Percentiles rank a stretch among this genome's conserved stretches.
Evolutionary conservation across 1,140 invertebrate species (phyloP).

Genomic region (Bombus fervidus): DNA sequence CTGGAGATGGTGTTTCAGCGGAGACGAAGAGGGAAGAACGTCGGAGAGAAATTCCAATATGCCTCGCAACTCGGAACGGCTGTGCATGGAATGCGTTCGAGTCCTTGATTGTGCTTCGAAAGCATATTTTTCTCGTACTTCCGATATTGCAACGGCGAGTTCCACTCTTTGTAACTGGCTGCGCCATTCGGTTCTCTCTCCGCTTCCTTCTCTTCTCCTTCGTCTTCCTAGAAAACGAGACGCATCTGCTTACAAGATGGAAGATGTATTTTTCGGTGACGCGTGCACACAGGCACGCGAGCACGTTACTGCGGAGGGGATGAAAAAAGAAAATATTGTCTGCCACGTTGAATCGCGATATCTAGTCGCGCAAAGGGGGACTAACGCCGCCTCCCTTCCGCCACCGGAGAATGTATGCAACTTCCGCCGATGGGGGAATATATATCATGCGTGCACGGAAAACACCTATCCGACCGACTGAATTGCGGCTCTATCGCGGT

Average conservation of each 20-base stretch:
- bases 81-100: constrained; percentile 75
- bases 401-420: background rate
- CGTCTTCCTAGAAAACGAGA: background rate
- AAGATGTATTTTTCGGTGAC: constrained; percentile 43
- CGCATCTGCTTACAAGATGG: constrained; percentile 5
- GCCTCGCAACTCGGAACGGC: constrained; percentile 70
- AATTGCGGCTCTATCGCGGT: constrained; percentile 37
- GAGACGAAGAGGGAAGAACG: constrained; percentile 40
- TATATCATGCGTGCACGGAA: constrained; percentile 19
- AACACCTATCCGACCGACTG: constrained; percentile 20
- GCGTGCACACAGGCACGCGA: background rate
- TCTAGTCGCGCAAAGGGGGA: background rate
- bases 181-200: constrained; percentile 37
- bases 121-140: constrained; percentile 75
- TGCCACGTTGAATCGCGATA: background rate
- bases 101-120: constrained; percentile 75
- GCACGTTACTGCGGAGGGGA: too few relatives aligned
- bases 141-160: constrained; percentile 68
- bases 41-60: constrained; percentile 76
- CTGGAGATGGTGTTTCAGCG: background rate
- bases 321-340: constrained; percentile 17
- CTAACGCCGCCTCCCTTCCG: background rate
- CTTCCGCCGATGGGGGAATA: constrained; percentile 34
- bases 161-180: constrained; percentile 62
- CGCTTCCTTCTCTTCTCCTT: background rate